Conservation (phyloP, 2,888 invertebrate species). For the Tribolium freemani region DNA sequence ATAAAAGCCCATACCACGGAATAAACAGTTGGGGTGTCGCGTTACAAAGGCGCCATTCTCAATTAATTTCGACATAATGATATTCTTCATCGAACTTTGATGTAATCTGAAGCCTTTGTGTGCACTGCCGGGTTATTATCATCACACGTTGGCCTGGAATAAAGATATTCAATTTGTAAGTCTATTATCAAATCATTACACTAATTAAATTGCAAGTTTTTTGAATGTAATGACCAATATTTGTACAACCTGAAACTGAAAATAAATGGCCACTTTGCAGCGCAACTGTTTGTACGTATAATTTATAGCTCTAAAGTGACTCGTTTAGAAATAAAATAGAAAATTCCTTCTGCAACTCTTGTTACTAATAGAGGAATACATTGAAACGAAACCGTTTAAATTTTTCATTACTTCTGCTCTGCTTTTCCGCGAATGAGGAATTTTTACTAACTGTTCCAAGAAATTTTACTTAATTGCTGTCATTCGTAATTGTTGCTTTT, state of each 20-base stretch:
- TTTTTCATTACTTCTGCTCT: neutral
- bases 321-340: neutral
- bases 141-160: neutral
- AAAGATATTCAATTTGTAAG: neutral
- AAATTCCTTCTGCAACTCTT: neutral
- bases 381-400: neutral
- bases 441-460: too few relatives aligned
- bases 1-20: conserved; percentile 9
- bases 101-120: neutral
- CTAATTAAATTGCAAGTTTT: neutral
- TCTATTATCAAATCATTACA: neutral
- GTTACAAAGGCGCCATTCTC: conserved; percentile 23
- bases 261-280: neutral
- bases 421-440: too few relatives aligned
- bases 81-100: conserved; percentile 7
- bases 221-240: neutral
- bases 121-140: neutral
- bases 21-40: conserved; percentile 12
- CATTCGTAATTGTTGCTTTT: too few relatives aligned
- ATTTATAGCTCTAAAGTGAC: neutral
- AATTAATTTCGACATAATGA: conserved; percentile 19
- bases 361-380: neutral
- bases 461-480: too few relatives aligned
- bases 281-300: neutral
- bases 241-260: neutral